Evolutionary conservation across 2,113 vertebrate species (phyloP).

Genomic region (Taurulus bubalis): DNA sequence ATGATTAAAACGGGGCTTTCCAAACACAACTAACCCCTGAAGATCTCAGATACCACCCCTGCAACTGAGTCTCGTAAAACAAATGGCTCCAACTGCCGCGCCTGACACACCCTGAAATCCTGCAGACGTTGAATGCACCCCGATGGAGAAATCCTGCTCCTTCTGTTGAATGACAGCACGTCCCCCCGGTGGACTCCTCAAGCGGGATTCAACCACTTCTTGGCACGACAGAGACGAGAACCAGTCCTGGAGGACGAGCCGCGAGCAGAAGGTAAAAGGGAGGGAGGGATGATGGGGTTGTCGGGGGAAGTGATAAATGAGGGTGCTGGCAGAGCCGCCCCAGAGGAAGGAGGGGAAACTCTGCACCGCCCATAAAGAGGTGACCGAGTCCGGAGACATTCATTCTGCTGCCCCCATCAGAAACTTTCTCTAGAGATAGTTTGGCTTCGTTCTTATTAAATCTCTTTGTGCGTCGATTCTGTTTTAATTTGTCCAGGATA

Average conservation of each 20-base stretch:
- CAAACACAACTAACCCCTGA: slow-evolving; percentile 16
- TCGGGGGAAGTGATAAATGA: slow-evolving; percentile 43
- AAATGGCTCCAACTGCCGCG: not conserved
- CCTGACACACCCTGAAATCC: slow-evolving; percentile 13
- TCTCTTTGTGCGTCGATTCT: not conserved
- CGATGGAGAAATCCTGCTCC: slow-evolving; percentile 21
- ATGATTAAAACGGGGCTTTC: slow-evolving; percentile 30
- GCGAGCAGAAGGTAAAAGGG: slow-evolving; percentile 32
- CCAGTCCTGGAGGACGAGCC: slow-evolving; percentile 20
- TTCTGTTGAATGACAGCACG: slow-evolving; percentile 20
- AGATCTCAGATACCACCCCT: not conserved
- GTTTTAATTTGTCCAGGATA: not conserved
- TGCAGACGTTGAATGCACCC: slow-evolving; percentile 26
- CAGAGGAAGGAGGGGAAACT: slow-evolving; percentile 30
- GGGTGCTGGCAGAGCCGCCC: slow-evolving; percentile 28
- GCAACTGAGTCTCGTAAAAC: not conserved
- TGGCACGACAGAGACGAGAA: slow-evolving; percentile 28
- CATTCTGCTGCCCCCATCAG: slow-evolving; percentile 25
- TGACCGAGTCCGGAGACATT: slow-evolving; percentile 34
- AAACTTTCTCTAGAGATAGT: no score
- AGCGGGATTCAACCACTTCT: slow-evolving; percentile 31
- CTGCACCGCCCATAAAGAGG: slow-evolving; percentile 62
- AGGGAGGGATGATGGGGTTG: slow-evolving; percentile 11
- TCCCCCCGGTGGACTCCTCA: slow-evolving; percentile 20
- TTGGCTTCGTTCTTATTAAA: no score